These are phyloP conservation scores for Aquatica leii DNA, from an alignment of 2,888 invertebrate species.

Conservation along the genomic window DNA sequence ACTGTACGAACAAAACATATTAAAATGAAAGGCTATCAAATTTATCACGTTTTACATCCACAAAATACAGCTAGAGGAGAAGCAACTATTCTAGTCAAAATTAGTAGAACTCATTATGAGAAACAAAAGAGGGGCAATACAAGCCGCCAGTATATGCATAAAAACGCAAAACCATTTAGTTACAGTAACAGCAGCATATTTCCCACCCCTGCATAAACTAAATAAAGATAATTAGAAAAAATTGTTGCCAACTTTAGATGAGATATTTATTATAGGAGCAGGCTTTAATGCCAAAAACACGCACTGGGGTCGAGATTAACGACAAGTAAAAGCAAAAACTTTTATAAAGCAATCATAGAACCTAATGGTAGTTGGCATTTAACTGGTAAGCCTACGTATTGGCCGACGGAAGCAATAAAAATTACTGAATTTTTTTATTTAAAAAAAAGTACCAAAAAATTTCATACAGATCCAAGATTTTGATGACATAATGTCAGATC, in stretches of 20 bases:
- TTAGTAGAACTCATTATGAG: constrained; percentile 11
- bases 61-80: constrained; percentile 10
- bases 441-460: constrained; percentile 17
- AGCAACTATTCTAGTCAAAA: constrained; percentile 9
- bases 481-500: constrained; percentile 17
- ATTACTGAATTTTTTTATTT: constrained; percentile 16
- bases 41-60: constrained; percentile 15
- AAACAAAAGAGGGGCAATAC: not conserved
- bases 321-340: too few species aligned
- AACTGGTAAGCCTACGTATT: too few species aligned
- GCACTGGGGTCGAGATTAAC: too few species aligned
- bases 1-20: constrained; percentile 11
- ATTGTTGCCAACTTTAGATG: too few species aligned
- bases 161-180: constrained; percentile 16
- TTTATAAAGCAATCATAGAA: constrained; percentile 10
- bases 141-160: constrained; percentile 3
- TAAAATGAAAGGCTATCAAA: constrained; percentile 10
- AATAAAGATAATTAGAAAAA: constrained; percentile 12
- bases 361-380: constrained; percentile 15
- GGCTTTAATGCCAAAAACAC: too few species aligned
- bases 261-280: constrained; percentile 14
- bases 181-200: too few species aligned
- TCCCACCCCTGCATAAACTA: constrained; percentile 8
- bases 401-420: too few species aligned
- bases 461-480: constrained; percentile 13